These are phyloP conservation scores for Aegotheles bennettii DNA, from an alignment of 2,113 vertebrate species.

Conservation along the genomic window DNA sequence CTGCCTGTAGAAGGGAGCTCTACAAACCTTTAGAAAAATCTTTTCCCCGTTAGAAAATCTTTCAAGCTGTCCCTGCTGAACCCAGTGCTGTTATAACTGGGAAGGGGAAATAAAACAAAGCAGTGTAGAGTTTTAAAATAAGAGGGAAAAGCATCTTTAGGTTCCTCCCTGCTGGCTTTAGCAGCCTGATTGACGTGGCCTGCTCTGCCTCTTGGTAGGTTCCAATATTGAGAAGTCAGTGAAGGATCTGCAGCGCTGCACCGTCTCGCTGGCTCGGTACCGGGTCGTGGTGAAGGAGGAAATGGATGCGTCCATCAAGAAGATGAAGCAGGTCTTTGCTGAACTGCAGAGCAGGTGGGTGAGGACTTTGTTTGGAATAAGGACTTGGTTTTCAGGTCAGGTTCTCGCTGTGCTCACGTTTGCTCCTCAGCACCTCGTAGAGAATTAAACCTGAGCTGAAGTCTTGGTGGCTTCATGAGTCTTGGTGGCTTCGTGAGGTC, in stretches of 20 bases:
- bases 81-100: neutral
- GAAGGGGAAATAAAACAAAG: neutral
- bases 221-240: slow-evolving; percentile 92
- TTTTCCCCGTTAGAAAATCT: neutral
- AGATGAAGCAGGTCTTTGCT: slow-evolving; percentile 91
- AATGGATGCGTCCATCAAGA: slow-evolving; percentile 94
- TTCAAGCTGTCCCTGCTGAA: neutral
- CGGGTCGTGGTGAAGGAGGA: slow-evolving; percentile 92
- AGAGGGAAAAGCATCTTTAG: neutral
- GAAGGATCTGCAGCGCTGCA: slow-evolving; percentile 94
- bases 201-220: slow-evolving; percentile 66
- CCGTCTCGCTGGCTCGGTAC: slow-evolving; percentile 91
- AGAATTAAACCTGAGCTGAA: no score
- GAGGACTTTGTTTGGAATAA: no score
- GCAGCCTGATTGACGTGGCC: neutral
- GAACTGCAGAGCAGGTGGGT: slow-evolving; percentile 91
- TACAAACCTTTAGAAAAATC: neutral
- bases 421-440: no score
- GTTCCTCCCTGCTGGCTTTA: neutral
- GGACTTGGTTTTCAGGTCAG: neutral
- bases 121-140: neutral
- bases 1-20: neutral
- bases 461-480: no score
- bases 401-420: no score
- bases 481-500: no score